Base-by-base conservation (phyloP, 2,113 vertebrate genomes). In the Dascyllus trimaculatus region DNA sequence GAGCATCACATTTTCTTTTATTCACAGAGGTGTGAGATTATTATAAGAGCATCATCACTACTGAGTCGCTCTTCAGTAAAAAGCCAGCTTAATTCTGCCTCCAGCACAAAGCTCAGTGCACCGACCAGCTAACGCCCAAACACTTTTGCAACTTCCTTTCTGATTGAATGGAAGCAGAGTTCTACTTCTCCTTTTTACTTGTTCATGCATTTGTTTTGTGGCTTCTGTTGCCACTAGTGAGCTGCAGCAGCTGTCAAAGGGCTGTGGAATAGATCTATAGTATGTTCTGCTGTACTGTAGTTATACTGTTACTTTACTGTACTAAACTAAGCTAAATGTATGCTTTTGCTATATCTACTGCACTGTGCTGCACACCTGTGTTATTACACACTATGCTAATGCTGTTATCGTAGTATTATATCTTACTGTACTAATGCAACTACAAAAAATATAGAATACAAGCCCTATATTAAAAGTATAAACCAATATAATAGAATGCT, bases 101-200 rank as follows among this genome's bases (percentile, higher is more conserved):
- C 58, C 45, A 64, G 57, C 67, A 52, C 61, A 46, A 21, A 35
- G 43, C 40, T 75, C 21, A 68, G 40, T 43, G 18, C 15, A 29
- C 52, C 35, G 18, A 22, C 22, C 10, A 56, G 71, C 32, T 53
- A 58, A 89, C 66, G 13, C 53, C 56, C 60, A 54, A 24, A 78
- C 48, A 14, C 48, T 86, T 87, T 71, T 56, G 86, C 67, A 92
- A 93, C 91, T 92, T 92, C 91, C 87, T 38, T 19, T 72, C 48
- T 74, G 38, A 56, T 57, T 78, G 11, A 80, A 59, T 71, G 76
- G 75, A 71, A 68, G 62, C 24, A 35, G 9, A 35, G 8, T 35
- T 60, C 70, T 21, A 60, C 51, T 84, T 52, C 85, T 87, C 75
- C 79, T 67, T 60, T 71, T 10, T 3, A 21, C 32, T 21, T 57